Evolutionary conservation across 2,888 invertebrate genomes (phyloP).

Genomic region (Athalia cordata): DNA sequence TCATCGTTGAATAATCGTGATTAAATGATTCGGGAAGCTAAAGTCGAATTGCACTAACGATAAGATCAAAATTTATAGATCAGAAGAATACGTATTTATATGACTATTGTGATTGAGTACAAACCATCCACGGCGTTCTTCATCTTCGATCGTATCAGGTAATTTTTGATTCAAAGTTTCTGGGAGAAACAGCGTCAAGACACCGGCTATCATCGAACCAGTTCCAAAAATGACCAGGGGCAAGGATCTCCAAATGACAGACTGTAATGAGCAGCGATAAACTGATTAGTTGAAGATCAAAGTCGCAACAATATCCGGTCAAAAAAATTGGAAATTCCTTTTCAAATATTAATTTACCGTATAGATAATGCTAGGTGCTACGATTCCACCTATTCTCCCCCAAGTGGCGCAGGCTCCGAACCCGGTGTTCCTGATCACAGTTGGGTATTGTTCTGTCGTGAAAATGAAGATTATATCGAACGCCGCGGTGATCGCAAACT

Average conservation of each 20-base stretch:
- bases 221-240: slow-evolving; percentile 46
- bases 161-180: slow-evolving; percentile 81
- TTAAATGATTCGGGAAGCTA: no score
- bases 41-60: no score
- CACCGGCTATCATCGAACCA: slow-evolving; percentile 76
- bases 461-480: slow-evolving; percentile 85
- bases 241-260: neutral
- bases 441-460: slow-evolving; percentile 85
- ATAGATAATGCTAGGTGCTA: slow-evolving; percentile 78
- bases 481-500: slow-evolving; percentile 83
- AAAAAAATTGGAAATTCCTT: neutral
- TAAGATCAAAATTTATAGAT: no score
- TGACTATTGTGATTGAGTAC: no score
- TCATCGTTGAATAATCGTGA: no score
- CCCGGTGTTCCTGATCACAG: slow-evolving; percentile 81
- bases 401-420: slow-evolving; percentile 80
- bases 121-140: no score
- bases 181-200: slow-evolving; percentile 78
- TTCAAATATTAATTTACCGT: slow-evolving; percentile 70
- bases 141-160: slow-evolving; percentile 81
- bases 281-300: neutral
- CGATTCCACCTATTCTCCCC: slow-evolving; percentile 79
- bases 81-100: no score
- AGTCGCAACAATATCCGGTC: neutral
- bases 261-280: neutral